Evolutionary conservation across 2,797 vertebrate genomes (phyloP).

Genomic region (Pempheris klunzingeri): DNA sequence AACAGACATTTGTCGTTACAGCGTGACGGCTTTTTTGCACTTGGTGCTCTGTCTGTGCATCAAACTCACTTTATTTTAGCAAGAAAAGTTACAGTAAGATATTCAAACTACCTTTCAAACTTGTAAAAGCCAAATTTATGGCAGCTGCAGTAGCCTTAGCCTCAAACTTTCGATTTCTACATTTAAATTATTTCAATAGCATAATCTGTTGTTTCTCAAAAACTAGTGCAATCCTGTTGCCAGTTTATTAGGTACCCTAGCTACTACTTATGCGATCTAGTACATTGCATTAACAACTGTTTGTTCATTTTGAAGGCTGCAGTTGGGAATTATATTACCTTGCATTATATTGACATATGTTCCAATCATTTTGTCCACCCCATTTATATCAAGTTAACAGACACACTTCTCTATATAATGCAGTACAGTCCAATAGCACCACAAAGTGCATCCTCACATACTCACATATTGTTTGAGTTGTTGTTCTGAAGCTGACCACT

Average conservation of each 20-base stretch:
- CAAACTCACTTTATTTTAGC: constrained; percentile 13
- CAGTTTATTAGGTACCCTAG: neutral
- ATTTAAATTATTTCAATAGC: neutral
- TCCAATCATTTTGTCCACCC: too few species aligned
- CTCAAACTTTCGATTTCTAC: too few species aligned
- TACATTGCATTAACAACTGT: too few species aligned
- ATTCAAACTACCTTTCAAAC: neutral
- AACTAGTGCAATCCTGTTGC: neutral
- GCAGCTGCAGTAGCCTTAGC: neutral
- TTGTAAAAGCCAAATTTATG: neutral
- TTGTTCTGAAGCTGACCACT: neutral
- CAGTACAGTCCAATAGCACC: too few species aligned
- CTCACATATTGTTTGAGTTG: neutral
- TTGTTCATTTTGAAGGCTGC: too few species aligned
- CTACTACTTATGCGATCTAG: neutral
- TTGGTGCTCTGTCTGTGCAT: neutral
- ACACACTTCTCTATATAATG: too few species aligned
- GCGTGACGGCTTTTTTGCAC: neutral
- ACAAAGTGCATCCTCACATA: too few species aligned
- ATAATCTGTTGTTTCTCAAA: neutral
- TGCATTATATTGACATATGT: too few species aligned
- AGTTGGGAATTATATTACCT: too few species aligned
- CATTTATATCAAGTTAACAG: too few species aligned
- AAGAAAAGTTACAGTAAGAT: neutral
- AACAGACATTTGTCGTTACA: neutral